Evolutionary conservation across 1,140 invertebrate species (phyloP), one percentile per base, ranked within the genome.

Genomic region (Ectropis grisescens): DNA sequence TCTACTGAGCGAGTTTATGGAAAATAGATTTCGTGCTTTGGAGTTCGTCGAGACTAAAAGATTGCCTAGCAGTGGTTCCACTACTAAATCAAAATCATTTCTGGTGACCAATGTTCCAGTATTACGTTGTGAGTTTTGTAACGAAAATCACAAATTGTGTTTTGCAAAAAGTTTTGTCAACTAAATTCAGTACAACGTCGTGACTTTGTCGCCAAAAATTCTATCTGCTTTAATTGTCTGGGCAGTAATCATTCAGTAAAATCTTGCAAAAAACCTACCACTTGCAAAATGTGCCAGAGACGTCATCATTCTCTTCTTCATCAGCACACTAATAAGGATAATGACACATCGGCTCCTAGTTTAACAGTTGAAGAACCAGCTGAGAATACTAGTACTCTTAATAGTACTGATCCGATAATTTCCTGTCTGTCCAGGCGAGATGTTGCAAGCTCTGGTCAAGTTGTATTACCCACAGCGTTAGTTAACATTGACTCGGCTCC

Each of bases 191-290:
- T 28, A 11, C 2, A 2, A 1, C 11, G 24, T 10, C 37, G 22
- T 13, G 10, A 32, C 0, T 39, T 39, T 19, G 37, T 39, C 2
- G 1, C 13, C 1, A 32, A 33, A 19, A 27, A 32, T n/a, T 27
- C 11, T 4, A 27, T 39, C 1, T 39, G 37, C 14, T 39, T 27
- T 5, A 32, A 39, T 19, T 39, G 37, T 22, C 22, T 39, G 11
- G 29, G 29, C 2, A 10, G 24, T 1, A 32, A 39, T 22, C 23
- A 39, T 9, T 19, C 4, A 1, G 29, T 32, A 2, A 9, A 26
- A 1, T 1, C 26, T 2, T 39, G 37, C 9, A 32, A 22, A 11
- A 33, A 28, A 6, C 14, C 1, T 1, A 27, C 30, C 3, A 3
- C 2, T 5, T 39, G 37, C 29, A 25, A 9, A n/a, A 3, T 39